Conservation (phyloP, 2,888 invertebrate species). For the Aricia artaxerxes region DNA sequence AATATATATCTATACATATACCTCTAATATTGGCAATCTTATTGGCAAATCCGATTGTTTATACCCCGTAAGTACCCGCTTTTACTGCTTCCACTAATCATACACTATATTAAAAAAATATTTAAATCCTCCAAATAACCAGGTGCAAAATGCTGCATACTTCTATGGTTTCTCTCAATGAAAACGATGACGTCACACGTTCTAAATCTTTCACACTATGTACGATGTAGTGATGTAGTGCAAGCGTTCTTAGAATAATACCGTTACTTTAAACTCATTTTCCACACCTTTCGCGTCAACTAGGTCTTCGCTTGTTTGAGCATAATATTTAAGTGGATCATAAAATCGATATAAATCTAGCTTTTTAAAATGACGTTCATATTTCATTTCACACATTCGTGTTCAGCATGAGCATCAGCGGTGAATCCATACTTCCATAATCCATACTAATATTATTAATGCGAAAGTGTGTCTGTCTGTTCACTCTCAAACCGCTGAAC, state of each 20-base stretch:
- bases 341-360: slow-evolving; percentile 23
- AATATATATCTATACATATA: too few relatives aligned
- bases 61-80: too few relatives aligned
- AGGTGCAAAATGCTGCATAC: neutral
- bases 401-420: neutral
- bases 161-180: neutral
- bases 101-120: too few relatives aligned
- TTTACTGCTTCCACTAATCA: too few relatives aligned
- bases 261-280: neutral
- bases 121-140: too few relatives aligned
- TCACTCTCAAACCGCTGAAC: too few relatives aligned
- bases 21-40: too few relatives aligned
- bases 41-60: too few relatives aligned
- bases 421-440: too few relatives aligned
- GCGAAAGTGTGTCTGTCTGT: too few relatives aligned
- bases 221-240: neutral
- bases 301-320: slow-evolving; percentile 12
- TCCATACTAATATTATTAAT: too few relatives aligned
- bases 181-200: neutral
- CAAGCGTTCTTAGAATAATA: neutral
- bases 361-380: slow-evolving; percentile 17
- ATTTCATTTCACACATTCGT: neutral
- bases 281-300: neutral
- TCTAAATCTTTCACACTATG: neutral
- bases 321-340: slow-evolving; percentile 21